Base-by-base conservation (phyloP, 2,113 vertebrate species). In the Pollachius pollachius region DNA sequence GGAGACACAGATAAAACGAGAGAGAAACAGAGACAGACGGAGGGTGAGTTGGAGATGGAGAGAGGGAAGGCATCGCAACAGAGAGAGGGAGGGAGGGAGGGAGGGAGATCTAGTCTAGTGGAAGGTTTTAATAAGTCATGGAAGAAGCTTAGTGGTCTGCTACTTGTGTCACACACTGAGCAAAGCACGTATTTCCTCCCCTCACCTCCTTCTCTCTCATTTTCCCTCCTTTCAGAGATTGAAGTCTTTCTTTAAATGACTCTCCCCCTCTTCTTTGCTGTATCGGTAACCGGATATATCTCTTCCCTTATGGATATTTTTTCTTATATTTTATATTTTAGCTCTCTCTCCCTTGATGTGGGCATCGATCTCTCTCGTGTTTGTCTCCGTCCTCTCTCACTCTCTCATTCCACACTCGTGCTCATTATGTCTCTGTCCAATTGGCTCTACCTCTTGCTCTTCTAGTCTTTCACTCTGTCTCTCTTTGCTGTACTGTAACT, bases 101-200 rank as follows among this genome's bases (percentile, higher is more conserved):
- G 54, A 74, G 75, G 41, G 3, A 61, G 67, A 64, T 69, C 62
- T 74, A 57, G 54, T 57, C 68, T 72, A 80, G 85, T 88, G 85
- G 84, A 90, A 90, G 87, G 88, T 90, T 89, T 90, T 75, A 88
- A 81, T 90, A 89, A 89, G 84, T 88, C 85, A 90, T 89, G 83
- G 86, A 86, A 86, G 85, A 41, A 66, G 41, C 13, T 75, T 73
- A 76, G 78, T 64, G 84, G 81, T 81, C 85, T 79, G 76, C 82
- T 63, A 56, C 72, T 57, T 69, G 59, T 72, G 69, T 75, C 75
- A 84, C 85, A 78, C 75, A 84, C 41, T 48, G 41, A 48, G 41
- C 12, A 48, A 64, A 12, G 62, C 16, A 64, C 16, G 17, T 23
- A 15, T 19, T 15, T 54, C 64, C 66, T 19, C 25, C 41, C 4